phyloP scores from a whole-genome alignment of 2,888 invertebrate species.

The Allacma fusca region DNA sequence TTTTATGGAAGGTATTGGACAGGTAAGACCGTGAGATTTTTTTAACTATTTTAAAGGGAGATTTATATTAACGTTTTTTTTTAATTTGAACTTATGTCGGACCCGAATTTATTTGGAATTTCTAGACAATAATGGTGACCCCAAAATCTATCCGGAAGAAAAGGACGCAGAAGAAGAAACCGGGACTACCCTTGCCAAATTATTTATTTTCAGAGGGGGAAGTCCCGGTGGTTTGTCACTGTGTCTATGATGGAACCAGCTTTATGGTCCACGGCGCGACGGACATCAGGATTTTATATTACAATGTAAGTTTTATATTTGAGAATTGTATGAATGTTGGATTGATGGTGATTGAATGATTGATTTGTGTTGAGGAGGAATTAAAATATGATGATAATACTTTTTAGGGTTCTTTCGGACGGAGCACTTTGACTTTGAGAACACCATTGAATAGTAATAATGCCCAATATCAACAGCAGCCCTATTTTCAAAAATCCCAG shows the following conservation, averaged over 20 bases:
- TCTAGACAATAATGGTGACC: neutral
- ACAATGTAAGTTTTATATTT: constrained; percentile 53
- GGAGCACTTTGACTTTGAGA: constrained; percentile 34
- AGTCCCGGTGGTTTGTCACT: constrained; percentile 54
- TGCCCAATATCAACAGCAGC: constrained; percentile 7
- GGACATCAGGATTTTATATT: constrained; percentile 56
- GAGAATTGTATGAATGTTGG: neutral
- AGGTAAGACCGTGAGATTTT: no score
- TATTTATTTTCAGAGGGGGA: constrained; percentile 52
- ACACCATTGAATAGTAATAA: neutral
- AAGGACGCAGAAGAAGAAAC: neutral
- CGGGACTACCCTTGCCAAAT: constrained; percentile 56
- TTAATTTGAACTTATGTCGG: no score
- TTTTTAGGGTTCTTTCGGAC: constrained; percentile 43
- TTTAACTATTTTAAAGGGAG: no score
- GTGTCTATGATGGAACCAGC: constrained; percentile 54
- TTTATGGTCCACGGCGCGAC: constrained; percentile 54
- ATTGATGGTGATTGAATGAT: neutral
- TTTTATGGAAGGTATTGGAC: no score
- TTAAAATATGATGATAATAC: neutral
- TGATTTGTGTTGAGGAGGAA: neutral
- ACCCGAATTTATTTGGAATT: neutral
- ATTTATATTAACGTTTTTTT: no score
- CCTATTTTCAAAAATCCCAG: constrained; percentile 25
- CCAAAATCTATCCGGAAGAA: constrained; percentile 20